These are phyloP conservation scores for Siniperca scherzeri DNA, from an alignment of 2,797 vertebrate species.

Conservation along the genomic window DNA sequence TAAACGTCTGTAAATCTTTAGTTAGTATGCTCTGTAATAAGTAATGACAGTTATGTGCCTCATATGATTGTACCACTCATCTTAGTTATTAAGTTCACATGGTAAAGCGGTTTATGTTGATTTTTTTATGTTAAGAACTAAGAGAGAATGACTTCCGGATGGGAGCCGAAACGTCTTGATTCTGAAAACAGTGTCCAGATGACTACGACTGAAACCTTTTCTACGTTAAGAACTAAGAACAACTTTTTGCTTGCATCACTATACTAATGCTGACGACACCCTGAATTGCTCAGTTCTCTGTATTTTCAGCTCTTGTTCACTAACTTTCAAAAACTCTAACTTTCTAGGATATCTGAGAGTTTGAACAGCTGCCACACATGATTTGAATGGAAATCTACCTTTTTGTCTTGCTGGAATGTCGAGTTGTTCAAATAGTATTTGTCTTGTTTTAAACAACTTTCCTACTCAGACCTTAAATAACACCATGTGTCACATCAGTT, in stretches of 20 bases:
- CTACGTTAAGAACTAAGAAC: too few relatives aligned
- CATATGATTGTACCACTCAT: not conserved
- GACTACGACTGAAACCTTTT: too few relatives aligned
- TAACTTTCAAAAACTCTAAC: not conserved
- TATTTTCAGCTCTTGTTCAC: not conserved
- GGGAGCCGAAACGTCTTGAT: too few relatives aligned
- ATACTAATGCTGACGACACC: not conserved
- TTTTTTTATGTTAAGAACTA: not conserved
- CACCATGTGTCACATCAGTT: not conserved
- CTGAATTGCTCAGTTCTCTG: not conserved
- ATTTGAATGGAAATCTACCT: not conserved
- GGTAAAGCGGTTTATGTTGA: not conserved
- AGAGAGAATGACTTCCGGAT: too few relatives aligned
- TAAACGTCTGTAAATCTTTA: not conserved
- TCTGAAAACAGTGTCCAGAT: too few relatives aligned
- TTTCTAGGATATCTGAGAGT: not conserved
- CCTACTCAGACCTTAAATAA: not conserved
- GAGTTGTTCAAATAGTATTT: not conserved
- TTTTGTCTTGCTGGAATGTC: slow-evolving; percentile 19
- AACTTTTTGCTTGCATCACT: not conserved
- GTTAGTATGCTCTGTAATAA: not conserved
- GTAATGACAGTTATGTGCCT: not conserved
- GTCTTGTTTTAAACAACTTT: slow-evolving; percentile 21
- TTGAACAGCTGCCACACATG: not conserved
- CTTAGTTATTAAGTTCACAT: not conserved